Base-by-base conservation (phyloP, 2,113 vertebrate genomes). In the Erpornis zantholeuca region DNA sequence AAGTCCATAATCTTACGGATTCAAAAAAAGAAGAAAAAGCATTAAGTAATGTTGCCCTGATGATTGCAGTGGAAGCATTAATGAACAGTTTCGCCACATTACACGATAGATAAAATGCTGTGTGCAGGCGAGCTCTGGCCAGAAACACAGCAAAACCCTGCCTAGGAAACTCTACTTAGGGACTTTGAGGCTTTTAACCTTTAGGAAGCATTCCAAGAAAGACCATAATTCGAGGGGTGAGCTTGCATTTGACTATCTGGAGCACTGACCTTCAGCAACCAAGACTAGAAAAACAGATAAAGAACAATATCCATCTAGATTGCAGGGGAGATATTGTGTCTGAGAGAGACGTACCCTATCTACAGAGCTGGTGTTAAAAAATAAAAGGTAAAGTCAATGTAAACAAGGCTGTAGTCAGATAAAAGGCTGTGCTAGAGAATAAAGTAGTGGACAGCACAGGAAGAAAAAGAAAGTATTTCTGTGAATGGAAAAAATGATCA, bases 41-140 rank as follows among this genome's bases (percentile, higher is more conserved):
- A 16, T 14, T n/a, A 90, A 54, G 7, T 53, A 60, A 70, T 31
- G 5, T 15, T 40, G 14, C 0, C 0, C 28, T 42, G 28, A 33
- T 27, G 8, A 44, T 29, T 65, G 31, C 54, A 71, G 15, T 42
- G 54, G 20, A 71, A 71, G n/a, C 13, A 70, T 31, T 57, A 44
- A 56, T 15, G 9, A 79, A 52, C 11, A n/a, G 18, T 42, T 72
- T 86, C 0, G 0, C 31, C 12, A 25, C 15, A 4, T 13, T 16
- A 69, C 7, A n/a, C 47, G 14, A 27, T 3, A 53, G 9, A 25
- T 33, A 70, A 94, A 88, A 78, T 40, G 24, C 9, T 20, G 50
- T 0, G 1, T 47, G 31, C 28, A 49, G n/a, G 47, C 12, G 45
- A 85, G 27, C 13, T 78, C 28, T 53, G 50, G 54, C 18, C n/a